Percentiles rank a stretch among this genome's conserved stretches.
Conservation (phyloP, 2,113 vertebrate genomes). For the Osmerus mordax region DNA sequence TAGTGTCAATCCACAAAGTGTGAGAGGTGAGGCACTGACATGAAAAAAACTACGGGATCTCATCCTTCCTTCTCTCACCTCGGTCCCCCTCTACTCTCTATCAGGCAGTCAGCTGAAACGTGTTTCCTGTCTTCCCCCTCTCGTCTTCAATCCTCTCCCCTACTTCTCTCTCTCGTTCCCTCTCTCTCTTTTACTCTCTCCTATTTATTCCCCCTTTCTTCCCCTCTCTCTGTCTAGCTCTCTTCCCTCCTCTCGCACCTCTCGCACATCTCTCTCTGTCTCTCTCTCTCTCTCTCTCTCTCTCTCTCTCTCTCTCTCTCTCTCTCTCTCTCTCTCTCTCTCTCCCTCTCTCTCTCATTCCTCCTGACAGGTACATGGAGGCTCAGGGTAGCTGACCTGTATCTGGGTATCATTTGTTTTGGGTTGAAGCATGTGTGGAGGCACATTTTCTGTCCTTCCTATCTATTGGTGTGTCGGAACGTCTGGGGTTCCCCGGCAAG, state of each 20-base stretch:
- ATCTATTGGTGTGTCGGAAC: not conserved
- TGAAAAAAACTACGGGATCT: constrained; percentile 10
- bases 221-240: not conserved
- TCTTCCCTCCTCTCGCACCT: not conserved
- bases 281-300: not conserved
- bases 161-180: not conserved
- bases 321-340: not conserved
- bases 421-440: constrained; percentile 24
- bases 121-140: not conserved
- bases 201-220: not conserved
- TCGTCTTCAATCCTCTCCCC: not conserved
- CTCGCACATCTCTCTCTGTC: not conserved
- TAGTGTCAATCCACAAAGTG: constrained; percentile 27
- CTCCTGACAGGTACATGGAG: constrained; percentile 20
- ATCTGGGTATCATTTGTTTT: constrained; percentile 22
- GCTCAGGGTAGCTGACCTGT: not conserved
- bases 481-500: not conserved
- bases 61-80: not conserved
- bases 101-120: not conserved
- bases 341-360: constrained; percentile 7
- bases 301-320: not conserved
- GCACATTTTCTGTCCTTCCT: not conserved
- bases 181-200: not conserved
- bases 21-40: constrained; percentile 32
- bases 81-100: not conserved